Conservation (phyloP, 2,888 invertebrate species). For the Drosophila planitibia region DNA sequence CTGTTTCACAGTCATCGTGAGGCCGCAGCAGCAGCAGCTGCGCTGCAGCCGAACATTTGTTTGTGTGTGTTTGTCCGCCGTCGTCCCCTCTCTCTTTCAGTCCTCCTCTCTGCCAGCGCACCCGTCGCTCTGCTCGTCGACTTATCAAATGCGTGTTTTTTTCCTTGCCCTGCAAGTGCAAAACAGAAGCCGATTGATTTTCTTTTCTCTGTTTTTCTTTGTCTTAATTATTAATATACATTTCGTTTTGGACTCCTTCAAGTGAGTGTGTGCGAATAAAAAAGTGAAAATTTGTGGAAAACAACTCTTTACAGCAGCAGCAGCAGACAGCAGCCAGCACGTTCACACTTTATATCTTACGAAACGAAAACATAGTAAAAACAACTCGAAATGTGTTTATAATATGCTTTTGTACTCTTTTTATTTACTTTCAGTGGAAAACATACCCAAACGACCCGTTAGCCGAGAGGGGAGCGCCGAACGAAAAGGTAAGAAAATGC, state of each 20-base stretch:
- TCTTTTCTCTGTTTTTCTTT: conserved; percentile 36
- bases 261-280: conserved; percentile 49
- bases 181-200: conserved; percentile 78
- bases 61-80: conserved; percentile 50
- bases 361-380: conserved; percentile 46
- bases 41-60: conserved; percentile 64
- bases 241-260: conserved; percentile 36
- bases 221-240: conserved; percentile 48
- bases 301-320: conserved; percentile 2
- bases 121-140: conserved; percentile 26
- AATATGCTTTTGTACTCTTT: conserved; percentile 37
- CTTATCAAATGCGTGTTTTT: conserved; percentile 70
- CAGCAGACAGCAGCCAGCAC: conserved; percentile 13
- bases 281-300: conserved; percentile 27
- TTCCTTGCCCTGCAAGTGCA: conserved; percentile 67
- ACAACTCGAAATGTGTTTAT: conserved; percentile 42
- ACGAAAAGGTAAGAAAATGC: conserved; percentile 82
- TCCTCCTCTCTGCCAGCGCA: conserved; percentile 10
- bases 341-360: conserved; percentile 41
- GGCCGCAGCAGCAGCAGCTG: conserved; percentile 69
- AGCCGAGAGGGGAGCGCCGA: conserved; percentile 85
- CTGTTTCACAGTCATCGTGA: conserved; percentile 70
- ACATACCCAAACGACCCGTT: conserved; percentile 82
- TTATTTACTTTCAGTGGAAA: conserved; percentile 82
- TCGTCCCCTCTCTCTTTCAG: conserved; percentile 1